A percentile compares a stretch with the other conserved stretches of the same genome.
Evolutionary conservation across 92 coral and sea anemone genomes (phyloP).

Genomic region (Isaurus tuberculatus): DNA sequence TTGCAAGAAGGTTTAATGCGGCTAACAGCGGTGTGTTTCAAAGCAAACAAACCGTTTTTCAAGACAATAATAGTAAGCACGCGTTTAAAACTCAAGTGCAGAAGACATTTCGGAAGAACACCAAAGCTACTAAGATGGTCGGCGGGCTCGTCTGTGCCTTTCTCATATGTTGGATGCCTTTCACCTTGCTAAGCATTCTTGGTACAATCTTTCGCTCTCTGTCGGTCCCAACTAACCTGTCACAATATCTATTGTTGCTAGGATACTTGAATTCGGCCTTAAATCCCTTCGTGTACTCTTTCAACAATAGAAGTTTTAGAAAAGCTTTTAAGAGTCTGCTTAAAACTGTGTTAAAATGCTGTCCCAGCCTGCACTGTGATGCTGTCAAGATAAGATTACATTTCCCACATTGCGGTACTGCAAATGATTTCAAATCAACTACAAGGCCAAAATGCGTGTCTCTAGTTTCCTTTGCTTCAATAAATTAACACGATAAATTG

Average conservation of each 20-base stretch:
- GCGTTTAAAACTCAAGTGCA: constrained; percentile 33
- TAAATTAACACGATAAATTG: too few relatives aligned
- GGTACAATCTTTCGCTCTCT: constrained; percentile 12
- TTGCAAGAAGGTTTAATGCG: constrained; percentile 30
- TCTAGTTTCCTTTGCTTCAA: constrained; percentile 10
- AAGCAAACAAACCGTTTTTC: background rate
- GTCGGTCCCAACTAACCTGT: constrained; percentile 50
- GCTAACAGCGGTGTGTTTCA: background rate
- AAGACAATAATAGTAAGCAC: background rate
- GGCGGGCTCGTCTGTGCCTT: constrained; percentile 76
- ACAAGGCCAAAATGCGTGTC: background rate
- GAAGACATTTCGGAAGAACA: constrained; percentile 66
- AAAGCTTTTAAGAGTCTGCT: constrained; percentile 71
- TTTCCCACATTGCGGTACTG: background rate
- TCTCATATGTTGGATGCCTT: constrained; percentile 86
- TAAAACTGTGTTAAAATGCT: background rate
- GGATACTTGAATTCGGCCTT: constrained; percentile 91
- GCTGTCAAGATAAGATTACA: background rate
- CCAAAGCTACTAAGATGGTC: constrained; percentile 80
- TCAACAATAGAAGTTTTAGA: constrained; percentile 82
- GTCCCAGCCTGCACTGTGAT: constrained; percentile 1
- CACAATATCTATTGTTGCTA: constrained; percentile 58
- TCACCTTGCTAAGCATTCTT: constrained; percentile 70
- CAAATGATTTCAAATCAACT: background rate
- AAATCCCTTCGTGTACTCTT: constrained; percentile 88